These are phyloP conservation scores for Brachionus paranguensis DNA, from an alignment of 1,140 invertebrate genomes.

Conservation along the genomic window DNA sequence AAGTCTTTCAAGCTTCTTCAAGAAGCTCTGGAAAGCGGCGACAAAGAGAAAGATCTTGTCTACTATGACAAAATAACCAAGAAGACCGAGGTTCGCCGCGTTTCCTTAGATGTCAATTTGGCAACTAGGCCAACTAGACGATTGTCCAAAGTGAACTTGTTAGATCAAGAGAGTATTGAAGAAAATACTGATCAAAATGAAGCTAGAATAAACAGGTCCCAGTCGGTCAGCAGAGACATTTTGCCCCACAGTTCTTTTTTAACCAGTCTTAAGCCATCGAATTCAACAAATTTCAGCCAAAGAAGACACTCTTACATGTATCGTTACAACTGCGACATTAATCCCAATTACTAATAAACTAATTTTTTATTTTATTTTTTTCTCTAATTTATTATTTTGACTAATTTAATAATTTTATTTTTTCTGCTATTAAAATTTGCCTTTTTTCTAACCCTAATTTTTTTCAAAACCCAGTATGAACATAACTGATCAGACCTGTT, in stretches of 20 bases:
- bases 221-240: not conserved
- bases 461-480: not conserved
- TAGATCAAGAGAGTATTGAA: not conserved
- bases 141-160: not conserved
- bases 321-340: not conserved
- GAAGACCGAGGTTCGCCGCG: not conserved
- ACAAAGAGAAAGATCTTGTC: not conserved
- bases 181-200: slow-evolving; percentile 2
- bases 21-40: not conserved
- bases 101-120: not conserved
- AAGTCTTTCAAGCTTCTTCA: not conserved
- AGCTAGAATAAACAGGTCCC: not conserved
- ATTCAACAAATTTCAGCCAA: not conserved
- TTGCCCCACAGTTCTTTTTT: not conserved
- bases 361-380: not conserved
- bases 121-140: not conserved
- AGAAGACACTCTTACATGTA: slow-evolving; percentile 21
- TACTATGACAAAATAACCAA: not conserved
- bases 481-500: not conserved
- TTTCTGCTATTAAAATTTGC: not conserved
- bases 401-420: not conserved
- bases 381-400: not conserved
- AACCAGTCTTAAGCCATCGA: not conserved
- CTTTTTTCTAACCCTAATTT: not conserved
- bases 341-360: not conserved